A percentile compares a stretch with the other conserved stretches of the same genome.
Evolutionary conservation across 2,113 vertebrate species (phyloP).

Genomic region (Isichthys henryi): DNA sequence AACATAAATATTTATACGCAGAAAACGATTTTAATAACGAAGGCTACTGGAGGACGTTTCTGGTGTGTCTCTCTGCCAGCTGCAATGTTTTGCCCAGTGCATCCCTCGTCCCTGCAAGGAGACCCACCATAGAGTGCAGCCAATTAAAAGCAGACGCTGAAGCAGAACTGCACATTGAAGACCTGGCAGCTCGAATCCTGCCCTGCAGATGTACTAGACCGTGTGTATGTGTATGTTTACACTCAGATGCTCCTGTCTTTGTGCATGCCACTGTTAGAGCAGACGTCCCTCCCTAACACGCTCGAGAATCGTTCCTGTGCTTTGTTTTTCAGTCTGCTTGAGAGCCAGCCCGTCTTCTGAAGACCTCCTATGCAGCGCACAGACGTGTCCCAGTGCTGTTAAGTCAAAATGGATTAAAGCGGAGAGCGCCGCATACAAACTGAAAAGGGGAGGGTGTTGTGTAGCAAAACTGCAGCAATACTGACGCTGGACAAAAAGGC

Average conservation of each 20-base stretch:
- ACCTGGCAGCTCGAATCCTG: not conserved
- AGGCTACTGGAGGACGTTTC: conserved; percentile 51
- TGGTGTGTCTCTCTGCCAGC: conserved; percentile 49
- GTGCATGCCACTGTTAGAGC: not conserved
- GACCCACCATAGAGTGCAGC: conserved; percentile 12
- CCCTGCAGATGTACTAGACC: conserved; percentile 6
- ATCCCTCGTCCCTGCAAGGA: conserved; percentile 40
- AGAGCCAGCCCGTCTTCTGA: conserved; percentile 17
- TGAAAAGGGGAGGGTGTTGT: conserved; percentile 14
- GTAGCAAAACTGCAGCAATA: conserved; percentile 41
- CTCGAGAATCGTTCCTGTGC: not conserved
- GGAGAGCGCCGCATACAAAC: not conserved
- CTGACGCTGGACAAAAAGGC: conserved; percentile 18
- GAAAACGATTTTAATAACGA: not conserved
- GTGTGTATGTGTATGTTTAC: conserved; percentile 26
- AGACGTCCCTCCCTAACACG: not conserved
- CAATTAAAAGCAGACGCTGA: conserved; percentile 31
- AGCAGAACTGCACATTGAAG: conserved; percentile 29
- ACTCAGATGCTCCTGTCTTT: not conserved
- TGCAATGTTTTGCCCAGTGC: conserved; percentile 40
- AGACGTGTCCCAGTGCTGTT: conserved; percentile 10
- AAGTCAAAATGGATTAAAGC: conserved; percentile 10
- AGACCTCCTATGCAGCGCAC: conserved; percentile 26
- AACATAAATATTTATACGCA: not conserved
- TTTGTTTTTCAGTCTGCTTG: conserved; percentile 31